Conservation (phyloP, 2,113 vertebrate species). For the Taurulus bubalis region DNA sequence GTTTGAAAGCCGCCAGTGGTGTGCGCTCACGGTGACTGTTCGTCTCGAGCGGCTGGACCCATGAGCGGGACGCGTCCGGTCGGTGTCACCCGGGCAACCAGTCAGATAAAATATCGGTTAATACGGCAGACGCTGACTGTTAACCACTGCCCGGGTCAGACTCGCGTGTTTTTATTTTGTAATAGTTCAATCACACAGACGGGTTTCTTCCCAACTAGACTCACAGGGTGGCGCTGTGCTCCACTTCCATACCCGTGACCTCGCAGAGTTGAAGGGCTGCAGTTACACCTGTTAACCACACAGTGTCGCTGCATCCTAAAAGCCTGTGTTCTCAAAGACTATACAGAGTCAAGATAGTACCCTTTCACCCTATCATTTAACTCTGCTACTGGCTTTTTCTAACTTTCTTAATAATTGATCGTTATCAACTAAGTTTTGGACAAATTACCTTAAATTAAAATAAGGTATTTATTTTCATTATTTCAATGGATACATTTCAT, state of each 20-base stretch:
- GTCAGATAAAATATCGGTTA: fast-evolving
- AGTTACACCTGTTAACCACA: constrained; percentile 14
- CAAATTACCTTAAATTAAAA: too few relatives aligned
- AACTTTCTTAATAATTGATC: not conserved
- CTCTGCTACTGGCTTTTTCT: not conserved
- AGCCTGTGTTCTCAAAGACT: not conserved
- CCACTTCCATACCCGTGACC: constrained; percentile 34
- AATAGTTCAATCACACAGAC: constrained; percentile 56
- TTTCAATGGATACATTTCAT: not conserved
- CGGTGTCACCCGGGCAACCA: not conserved
- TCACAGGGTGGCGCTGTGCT: constrained; percentile 76
- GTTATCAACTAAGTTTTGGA: not conserved
- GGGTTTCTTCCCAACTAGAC: constrained; percentile 70
- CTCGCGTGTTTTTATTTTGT: not conserved
- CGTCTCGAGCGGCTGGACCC: not conserved
- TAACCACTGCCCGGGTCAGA: too few relatives aligned
- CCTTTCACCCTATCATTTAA: too few relatives aligned
- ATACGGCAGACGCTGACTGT: too few relatives aligned
- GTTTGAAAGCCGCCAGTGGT: not conserved
- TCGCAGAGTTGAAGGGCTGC: constrained; percentile 31
- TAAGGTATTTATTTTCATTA: not conserved
- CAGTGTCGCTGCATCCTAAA: constrained; percentile 8
- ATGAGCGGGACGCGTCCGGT: not conserved
- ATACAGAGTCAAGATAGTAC: not conserved
- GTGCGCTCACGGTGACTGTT: constrained; percentile 1